Base-by-base conservation (phyloP, 2,888 invertebrate genomes). In the Eulithis prunata region DNA sequence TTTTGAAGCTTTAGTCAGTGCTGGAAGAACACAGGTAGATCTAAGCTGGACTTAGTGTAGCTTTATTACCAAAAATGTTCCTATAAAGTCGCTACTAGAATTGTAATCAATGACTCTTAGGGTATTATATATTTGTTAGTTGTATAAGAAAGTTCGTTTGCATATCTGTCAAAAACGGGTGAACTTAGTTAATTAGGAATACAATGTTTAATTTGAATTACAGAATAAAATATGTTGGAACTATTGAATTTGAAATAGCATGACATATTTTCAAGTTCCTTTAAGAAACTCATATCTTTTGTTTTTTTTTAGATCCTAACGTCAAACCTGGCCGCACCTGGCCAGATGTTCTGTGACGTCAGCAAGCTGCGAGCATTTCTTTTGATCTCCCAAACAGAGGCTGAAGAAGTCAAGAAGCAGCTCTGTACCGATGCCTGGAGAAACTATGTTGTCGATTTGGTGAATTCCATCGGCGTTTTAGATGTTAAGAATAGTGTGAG, bases 321-420 rank as follows among this genome's bases (percentile, higher is more conserved):
- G 3, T 85, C 89, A 13, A 91, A 90, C 69, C 78, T 93, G 1
- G 83, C 84, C 62, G 66, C 78, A 12, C 87, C 90, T 0, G 85
- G 83, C 0, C 84, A 89, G 74, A 81, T 93, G 76, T 93, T 94
- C 75, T 94, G 94, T 57, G 91, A 93, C 61, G 69, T 73, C 5
- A 77, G 81, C 62, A 84, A 85, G 52, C 71, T 93, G 4, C 82
- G 85, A 55, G 77, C 76, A 0, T 91, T 94, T 70, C 89, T 93
- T 58, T 70, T 77, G 2, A 75, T 90, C 28, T 78, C 87, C 0
- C 75, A 77, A 43, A 64, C 74, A 0, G 87, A 89, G 58, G 89
- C 88, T 0, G 75, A 77, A 1, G 64, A 75, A 0, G 66, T 91
- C 6, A 87, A 85, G 66, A 77, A 70, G 2, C 79, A 83, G 7